A percentile compares a stretch with the other conserved stretches of the same genome.
These are phyloP conservation scores for Apamea crenata DNA, from an alignment of 2,888 invertebrate species.

Conservation along the genomic window DNA sequence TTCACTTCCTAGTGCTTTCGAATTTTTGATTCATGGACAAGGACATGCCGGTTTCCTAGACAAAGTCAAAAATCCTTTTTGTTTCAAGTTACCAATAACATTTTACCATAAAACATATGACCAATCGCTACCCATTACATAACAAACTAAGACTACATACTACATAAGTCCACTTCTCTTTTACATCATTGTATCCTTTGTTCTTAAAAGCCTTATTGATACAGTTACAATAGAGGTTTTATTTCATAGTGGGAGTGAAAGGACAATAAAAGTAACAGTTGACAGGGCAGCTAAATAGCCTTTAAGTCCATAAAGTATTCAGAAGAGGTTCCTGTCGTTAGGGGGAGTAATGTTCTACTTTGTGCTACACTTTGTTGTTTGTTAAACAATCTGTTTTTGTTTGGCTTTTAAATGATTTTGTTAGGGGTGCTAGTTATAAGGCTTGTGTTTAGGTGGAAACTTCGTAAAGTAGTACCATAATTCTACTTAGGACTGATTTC, in stretches of 20 bases:
- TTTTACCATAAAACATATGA: constrained; percentile 9
- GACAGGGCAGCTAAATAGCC: constrained; percentile 70
- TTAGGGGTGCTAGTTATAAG: constrained; percentile 9
- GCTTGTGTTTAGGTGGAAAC: no score
- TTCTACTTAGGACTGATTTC: not conserved
- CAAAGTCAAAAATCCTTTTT: not conserved
- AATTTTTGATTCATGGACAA: no score
- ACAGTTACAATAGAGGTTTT: constrained; percentile 71
- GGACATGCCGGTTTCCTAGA: no score
- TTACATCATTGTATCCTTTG: constrained; percentile 60
- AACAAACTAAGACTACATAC: constrained; percentile 23
- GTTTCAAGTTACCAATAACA: not conserved
- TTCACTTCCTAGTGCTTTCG: no score
- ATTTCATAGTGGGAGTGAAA: constrained; percentile 66
- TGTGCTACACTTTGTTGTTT: constrained; percentile 46
- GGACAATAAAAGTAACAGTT: constrained; percentile 66
- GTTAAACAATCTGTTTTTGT: constrained; percentile 39
- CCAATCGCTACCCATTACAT: constrained; percentile 26
- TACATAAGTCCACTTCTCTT: constrained; percentile 17
- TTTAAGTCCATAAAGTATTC: constrained; percentile 77
- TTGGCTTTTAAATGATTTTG: constrained; percentile 39
- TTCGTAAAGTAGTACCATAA: not conserved
- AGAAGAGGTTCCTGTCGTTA: constrained; percentile 61
- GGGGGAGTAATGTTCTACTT: constrained; percentile 38
- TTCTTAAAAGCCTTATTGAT: constrained; percentile 70